Base-by-base conservation (phyloP, 2,888 invertebrate species). In the Fabriciana adippe region DNA sequence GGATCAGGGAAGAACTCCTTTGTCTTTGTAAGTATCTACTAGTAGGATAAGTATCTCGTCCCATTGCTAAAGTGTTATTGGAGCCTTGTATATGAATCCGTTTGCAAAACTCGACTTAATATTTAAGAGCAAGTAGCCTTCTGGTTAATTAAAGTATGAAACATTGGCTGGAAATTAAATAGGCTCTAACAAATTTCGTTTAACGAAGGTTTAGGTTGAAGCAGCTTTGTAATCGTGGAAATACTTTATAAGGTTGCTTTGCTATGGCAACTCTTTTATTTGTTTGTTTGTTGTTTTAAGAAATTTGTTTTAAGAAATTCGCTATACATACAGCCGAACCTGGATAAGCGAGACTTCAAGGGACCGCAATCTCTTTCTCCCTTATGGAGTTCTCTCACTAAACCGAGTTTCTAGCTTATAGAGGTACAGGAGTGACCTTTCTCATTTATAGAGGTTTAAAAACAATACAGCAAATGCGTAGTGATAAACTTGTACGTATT, bases 91-190 rank as follows among this genome's bases (percentile, higher is more conserved):
- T 76, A 78, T 79, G 74, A 78, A 78, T 78, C 79, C 75, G 76
- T 18, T 79, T 76, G 75, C 77, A 79, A 80, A 78, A 82, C 76
- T 76, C 75, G 67, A 74, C 72, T 75, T 76, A 80, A 79, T 78
- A 76, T 78, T 80, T 68, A 70, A 71, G 76, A 79, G 80, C 74
- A 78, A 79, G 78, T 78, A 80, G 76, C 78, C 78, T 77, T 80
- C 77, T 81, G 78, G 80, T 83, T 84, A 84, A 85, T 85, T 84
- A 83, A 83, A 83, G 78, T 79, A 81, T 80, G 78, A 81, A 81
- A 81, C 74, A 75, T 78, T 78, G 76, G 79, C 79, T 80, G 80
- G 79, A 86, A 85, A 85, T 83, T 83, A 82, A 85, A 83, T 82
- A 82, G 83, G 83, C 81, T 81, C 79, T 80, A 78, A 77, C 81